These are phyloP conservation scores for Podargus strigoides DNA, from an alignment of 2,797 vertebrate species.

Conservation along the genomic window DNA sequence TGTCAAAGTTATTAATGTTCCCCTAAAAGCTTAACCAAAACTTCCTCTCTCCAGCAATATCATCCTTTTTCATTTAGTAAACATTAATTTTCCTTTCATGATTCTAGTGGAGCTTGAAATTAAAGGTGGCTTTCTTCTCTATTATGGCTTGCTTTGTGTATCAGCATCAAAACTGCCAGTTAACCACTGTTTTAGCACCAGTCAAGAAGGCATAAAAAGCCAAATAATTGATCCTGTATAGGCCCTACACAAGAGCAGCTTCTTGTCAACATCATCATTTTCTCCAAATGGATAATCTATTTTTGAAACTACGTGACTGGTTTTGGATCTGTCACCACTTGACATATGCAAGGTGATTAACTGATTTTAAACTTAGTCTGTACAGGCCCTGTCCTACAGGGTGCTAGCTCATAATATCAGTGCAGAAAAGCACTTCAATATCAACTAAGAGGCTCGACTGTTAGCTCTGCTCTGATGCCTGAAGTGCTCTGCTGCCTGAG, in stretches of 20 bases:
- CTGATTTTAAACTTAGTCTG: neutral
- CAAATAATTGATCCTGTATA: neutral
- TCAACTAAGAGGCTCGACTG: neutral
- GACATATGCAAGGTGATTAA: neutral
- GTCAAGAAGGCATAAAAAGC: neutral
- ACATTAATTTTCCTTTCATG: conserved; percentile 49
- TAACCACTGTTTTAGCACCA: neutral
- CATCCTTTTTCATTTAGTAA: conserved; percentile 38
- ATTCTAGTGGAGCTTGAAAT: conserved; percentile 60
- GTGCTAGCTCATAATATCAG: neutral
- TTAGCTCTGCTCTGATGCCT: neutral
- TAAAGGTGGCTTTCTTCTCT: conserved; percentile 35
- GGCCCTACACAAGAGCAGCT: neutral
- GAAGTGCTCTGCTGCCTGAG: neutral
- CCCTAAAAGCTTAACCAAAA: conserved; percentile 21
- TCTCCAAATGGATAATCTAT: neutral
- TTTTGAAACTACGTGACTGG: neutral
- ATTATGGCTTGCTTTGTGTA: neutral
- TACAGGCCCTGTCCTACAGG: neutral
- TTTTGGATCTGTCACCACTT: neutral
- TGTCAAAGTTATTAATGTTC: neutral
- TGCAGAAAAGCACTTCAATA: neutral
- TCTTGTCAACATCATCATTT: neutral
- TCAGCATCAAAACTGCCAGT: neutral
- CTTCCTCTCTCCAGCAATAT: conserved; percentile 1